phyloP scores from a whole-genome alignment of 1,140 invertebrate genomes.

The Phymorhynchus buccinoides region DNA sequence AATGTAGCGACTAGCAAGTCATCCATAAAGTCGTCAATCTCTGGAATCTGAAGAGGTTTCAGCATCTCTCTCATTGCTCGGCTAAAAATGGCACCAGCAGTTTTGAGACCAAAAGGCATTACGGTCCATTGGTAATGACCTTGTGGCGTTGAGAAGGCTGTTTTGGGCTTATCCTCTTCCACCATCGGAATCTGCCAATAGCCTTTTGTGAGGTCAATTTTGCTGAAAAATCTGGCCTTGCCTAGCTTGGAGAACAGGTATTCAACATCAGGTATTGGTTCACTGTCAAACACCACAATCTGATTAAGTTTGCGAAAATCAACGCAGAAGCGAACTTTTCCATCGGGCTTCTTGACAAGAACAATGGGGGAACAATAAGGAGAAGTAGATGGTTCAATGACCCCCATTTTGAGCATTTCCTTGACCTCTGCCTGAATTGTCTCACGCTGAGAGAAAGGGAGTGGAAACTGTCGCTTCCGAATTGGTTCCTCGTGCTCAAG shows the following conservation, averaged over 20 bases:
- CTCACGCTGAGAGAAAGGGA: too few relatives aligned
- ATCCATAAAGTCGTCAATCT: background rate
- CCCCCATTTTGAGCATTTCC: constrained; percentile 64
- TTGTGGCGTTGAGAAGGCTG: constrained; percentile 42
- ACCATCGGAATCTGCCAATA: constrained; percentile 47
- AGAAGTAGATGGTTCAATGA: constrained; percentile 67
- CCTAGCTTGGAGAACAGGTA: constrained; percentile 46
- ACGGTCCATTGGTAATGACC: constrained; percentile 47
- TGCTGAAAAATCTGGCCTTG: constrained; percentile 14
- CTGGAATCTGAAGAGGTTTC: background rate
- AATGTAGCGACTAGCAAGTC: background rate
- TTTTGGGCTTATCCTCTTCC: constrained; percentile 7
- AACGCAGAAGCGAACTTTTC: constrained; percentile 72
- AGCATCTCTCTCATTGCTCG: constrained; percentile 48
- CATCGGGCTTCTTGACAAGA: constrained; percentile 73
- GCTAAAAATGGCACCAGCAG: constrained; percentile 34
- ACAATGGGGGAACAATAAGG: constrained; percentile 76
- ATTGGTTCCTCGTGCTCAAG: too few relatives aligned
- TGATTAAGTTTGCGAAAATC: constrained; percentile 72
- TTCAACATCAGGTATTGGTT: constrained; percentile 54
- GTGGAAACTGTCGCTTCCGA: too few relatives aligned
- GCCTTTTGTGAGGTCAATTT: constrained; percentile 46
- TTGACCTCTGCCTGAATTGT: constrained; percentile 60
- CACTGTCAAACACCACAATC: constrained; percentile 47
- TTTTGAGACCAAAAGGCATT: constrained; percentile 58